phyloP scores from a whole-genome alignment of 2,113 vertebrate species.

The Mesitornis unicolor region DNA sequence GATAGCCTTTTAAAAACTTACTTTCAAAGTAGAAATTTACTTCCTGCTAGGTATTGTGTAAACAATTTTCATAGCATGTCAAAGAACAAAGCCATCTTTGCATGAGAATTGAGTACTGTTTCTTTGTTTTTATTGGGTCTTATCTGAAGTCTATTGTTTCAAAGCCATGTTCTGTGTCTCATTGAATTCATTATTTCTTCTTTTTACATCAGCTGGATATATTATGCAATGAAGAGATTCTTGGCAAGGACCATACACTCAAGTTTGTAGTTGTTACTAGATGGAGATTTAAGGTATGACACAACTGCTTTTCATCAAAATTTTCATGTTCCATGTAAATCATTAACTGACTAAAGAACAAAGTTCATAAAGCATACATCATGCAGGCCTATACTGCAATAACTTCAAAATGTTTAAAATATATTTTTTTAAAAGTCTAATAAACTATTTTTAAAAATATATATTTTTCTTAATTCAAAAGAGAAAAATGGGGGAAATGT shows the following conservation, averaged over 20 bases:
- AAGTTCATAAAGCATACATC: background rate
- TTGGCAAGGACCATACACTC: conserved; percentile 95
- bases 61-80: background rate
- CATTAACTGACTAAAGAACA: background rate
- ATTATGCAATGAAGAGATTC: conserved; percentile 96
- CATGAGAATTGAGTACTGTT: background rate
- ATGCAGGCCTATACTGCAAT: background rate
- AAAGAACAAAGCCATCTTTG: background rate
- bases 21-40: background rate
- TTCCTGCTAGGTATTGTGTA: background rate
- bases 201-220: conserved; percentile 86
- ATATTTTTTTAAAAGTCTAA: background rate
- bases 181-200: background rate
- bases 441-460: background rate
- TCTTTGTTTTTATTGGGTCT: background rate
- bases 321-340: background rate
- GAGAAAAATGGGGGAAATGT: background rate
- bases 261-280: conserved; percentile 95
- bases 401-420: background rate
- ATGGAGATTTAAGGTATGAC: conserved; percentile 93
- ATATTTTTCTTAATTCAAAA: background rate
- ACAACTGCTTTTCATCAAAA: background rate
- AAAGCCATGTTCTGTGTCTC: background rate
- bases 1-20: background rate
- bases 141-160: background rate